Conservation (phyloP, 2,113 vertebrate species). For the Eclectus roratus region DNA sequence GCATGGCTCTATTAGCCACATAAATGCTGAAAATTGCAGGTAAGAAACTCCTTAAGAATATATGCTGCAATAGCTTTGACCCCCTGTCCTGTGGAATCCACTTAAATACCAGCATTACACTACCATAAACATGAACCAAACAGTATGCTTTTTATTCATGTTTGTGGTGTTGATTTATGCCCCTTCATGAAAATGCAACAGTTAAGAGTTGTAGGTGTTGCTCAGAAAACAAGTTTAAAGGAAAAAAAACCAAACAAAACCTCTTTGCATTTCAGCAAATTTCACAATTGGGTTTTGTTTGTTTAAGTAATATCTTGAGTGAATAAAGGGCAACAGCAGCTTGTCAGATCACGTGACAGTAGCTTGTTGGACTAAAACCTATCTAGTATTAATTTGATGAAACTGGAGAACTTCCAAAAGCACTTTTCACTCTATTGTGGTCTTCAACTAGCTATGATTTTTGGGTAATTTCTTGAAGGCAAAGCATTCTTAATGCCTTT, state of each 20-base stretch:
- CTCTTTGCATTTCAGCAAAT: background rate
- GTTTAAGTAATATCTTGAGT: background rate
- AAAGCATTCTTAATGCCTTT: background rate
- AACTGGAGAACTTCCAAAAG: slow-evolving; percentile 28
- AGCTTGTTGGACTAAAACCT: slow-evolving; percentile 2
- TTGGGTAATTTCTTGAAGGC: background rate
- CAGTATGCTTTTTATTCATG: background rate
- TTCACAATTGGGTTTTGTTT: background rate
- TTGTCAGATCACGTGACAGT: background rate
- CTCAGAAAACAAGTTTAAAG: background rate
- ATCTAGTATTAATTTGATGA: slow-evolving; percentile 9
- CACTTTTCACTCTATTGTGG: background rate
- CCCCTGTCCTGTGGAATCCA: background rate
- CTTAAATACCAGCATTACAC: background rate
- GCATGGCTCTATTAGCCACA: background rate
- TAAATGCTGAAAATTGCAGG: background rate
- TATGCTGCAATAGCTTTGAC: background rate
- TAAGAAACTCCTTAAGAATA: background rate
- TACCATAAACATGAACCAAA: background rate
- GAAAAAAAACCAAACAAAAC: background rate
- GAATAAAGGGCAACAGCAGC: slow-evolving; percentile 5
- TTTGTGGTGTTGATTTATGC: background rate
- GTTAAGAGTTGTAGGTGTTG: background rate
- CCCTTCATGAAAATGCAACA: background rate
- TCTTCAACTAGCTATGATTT: background rate